These are phyloP conservation scores for Tachycineta bicolor DNA, from an alignment of 2,113 vertebrate species.

Conservation along the genomic window DNA sequence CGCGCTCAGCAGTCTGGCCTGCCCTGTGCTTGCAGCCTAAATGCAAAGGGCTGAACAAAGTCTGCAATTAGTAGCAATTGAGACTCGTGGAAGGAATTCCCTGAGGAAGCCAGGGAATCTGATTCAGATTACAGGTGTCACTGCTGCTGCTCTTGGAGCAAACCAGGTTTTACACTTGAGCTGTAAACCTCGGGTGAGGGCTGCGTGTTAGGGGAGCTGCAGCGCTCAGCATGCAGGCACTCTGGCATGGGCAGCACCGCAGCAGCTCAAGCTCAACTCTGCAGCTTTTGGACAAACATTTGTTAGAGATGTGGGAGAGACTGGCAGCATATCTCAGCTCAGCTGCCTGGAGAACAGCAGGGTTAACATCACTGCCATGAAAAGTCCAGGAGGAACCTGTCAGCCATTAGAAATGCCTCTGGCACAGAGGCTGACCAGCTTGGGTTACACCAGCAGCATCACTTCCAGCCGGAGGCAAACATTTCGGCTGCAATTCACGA, in stretches of 20 bases:
- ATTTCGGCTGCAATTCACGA: background rate
- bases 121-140: background rate
- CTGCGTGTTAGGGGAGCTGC: background rate
- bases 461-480: background rate
- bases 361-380: background rate
- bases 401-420: conserved; percentile 26
- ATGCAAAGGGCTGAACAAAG: background rate
- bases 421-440: background rate
- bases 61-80: background rate
- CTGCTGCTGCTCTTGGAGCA: background rate
- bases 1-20: background rate
- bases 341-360: background rate
- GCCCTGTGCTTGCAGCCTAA: background rate
- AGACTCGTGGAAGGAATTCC: background rate
- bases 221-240: accelerated
- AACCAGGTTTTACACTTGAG: background rate
- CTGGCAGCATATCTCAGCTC: background rate
- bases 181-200: background rate
- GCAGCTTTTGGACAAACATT: background rate
- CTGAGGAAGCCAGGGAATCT: background rate
- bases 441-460: conserved; percentile 27
- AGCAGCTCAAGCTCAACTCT: accelerated
- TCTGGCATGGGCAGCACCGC: background rate
- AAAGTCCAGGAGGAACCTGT: background rate
- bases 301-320: background rate